Conservation (phyloP, 2,113 vertebrate genomes). For the Engystomops pustulosus region DNA sequence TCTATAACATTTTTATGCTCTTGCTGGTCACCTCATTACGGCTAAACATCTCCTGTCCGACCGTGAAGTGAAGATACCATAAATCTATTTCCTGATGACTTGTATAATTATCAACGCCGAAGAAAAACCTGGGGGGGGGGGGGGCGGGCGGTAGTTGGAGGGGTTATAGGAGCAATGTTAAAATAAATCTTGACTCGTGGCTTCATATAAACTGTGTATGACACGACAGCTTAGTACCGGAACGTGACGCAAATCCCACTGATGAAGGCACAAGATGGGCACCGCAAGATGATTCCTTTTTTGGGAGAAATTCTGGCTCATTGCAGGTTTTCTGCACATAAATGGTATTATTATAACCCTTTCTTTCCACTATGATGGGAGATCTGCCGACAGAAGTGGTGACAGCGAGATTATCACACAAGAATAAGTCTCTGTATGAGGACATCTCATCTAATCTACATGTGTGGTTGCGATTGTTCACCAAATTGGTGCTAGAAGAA, state of each 20-base stretch:
- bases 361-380: background rate
- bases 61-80: no score
- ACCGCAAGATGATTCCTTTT: conserved; percentile 1
- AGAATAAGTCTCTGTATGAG: no score
- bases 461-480: no score
- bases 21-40: no score
- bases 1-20: no score
- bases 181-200: conserved; percentile 3
- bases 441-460: no score
- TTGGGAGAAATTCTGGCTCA: conserved; percentile 32
- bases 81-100: no score
- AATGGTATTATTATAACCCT: background rate
- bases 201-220: conserved; percentile 16
- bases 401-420: background rate
- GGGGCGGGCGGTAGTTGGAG: no score
- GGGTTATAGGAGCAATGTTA: background rate
- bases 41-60: no score
- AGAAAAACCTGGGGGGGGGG: no score
- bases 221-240: conserved; percentile 9
- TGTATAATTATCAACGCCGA: no score
- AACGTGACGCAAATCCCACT: conserved; percentile 2
- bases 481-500: no score
- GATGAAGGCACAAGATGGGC: background rate
- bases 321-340: background rate
- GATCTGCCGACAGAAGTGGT: background rate